These are phyloP conservation scores for Bombylius discolor DNA, from an alignment of 2,888 invertebrate species.

Conservation along the genomic window DNA sequence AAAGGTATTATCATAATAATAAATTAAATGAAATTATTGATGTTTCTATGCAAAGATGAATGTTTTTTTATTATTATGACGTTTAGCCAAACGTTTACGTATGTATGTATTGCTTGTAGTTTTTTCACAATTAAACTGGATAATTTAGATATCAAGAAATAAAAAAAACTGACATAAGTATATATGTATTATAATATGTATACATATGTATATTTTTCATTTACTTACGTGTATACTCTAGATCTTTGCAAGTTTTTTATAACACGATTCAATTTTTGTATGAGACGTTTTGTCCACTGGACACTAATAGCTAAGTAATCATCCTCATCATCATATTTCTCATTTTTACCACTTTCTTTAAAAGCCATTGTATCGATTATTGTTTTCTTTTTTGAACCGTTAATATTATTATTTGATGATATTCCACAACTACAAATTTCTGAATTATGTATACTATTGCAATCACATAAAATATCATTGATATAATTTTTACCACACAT, in stretches of 20 bases:
- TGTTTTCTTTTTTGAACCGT: neutral
- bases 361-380: neutral
- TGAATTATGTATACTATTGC: neutral
- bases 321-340: neutral
- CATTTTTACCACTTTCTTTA: too few species aligned
- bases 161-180: too few species aligned
- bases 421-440: neutral
- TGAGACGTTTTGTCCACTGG: neutral
- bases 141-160: too few species aligned
- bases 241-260: neutral
- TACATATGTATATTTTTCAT: neutral
- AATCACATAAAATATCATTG: neutral
- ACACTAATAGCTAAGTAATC: neutral
- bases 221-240: neutral
- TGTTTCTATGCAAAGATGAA: too few species aligned
- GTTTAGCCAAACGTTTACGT: too few species aligned
- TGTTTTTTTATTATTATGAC: too few species aligned
- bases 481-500: neutral
- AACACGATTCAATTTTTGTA: neutral
- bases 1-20: too few species aligned
- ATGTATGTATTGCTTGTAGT: too few species aligned
- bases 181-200: too few species aligned
- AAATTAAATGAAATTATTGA: too few species aligned
- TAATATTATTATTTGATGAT: neutral
- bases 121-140: too few species aligned